phyloP scores from a whole-genome alignment of 2,113 vertebrate genomes.

The Phalacrocorax brasilianus region DNA sequence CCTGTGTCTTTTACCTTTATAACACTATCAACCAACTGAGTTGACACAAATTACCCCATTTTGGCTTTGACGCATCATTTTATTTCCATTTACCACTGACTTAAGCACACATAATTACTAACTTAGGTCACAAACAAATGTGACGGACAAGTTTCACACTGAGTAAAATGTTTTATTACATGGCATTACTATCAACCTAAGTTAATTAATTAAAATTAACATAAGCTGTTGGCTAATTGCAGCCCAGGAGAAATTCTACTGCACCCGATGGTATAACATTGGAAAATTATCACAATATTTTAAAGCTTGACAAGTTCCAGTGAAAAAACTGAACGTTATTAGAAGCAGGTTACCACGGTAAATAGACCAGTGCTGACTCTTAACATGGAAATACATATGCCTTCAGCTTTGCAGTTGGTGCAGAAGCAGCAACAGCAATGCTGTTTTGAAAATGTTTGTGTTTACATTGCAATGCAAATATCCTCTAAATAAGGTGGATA shows the following conservation, averaged over 20 bases:
- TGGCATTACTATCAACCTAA: slow-evolving; percentile 40
- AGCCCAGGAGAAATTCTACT: slow-evolving; percentile 69
- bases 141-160: slow-evolving; percentile 56
- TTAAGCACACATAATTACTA: slow-evolving; percentile 68
- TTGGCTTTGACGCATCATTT: slow-evolving; percentile 54
- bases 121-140: slow-evolving; percentile 69
- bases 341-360: slow-evolving; percentile 1
- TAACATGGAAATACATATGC: background rate
- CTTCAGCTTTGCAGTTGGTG: background rate
- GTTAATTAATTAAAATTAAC: slow-evolving; percentile 71
- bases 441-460: background rate
- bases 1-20: slow-evolving; percentile 60
- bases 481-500: background rate
- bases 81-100: slow-evolving; percentile 64
- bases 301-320: slow-evolving; percentile 62
- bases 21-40: slow-evolving; percentile 56
- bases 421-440: background rate
- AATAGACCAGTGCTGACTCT: slow-evolving; percentile 12
- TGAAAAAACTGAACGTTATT: slow-evolving; percentile 25
- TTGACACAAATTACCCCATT: slow-evolving; percentile 65
- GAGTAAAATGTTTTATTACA: slow-evolving; percentile 67
- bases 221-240: slow-evolving; percentile 69
- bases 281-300: slow-evolving; percentile 65
- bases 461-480: background rate
- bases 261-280: slow-evolving; percentile 50